These are phyloP conservation scores for Nannospalax galili DNA, from an alignment of 2,113 vertebrate species.

Conservation along the genomic window DNA sequence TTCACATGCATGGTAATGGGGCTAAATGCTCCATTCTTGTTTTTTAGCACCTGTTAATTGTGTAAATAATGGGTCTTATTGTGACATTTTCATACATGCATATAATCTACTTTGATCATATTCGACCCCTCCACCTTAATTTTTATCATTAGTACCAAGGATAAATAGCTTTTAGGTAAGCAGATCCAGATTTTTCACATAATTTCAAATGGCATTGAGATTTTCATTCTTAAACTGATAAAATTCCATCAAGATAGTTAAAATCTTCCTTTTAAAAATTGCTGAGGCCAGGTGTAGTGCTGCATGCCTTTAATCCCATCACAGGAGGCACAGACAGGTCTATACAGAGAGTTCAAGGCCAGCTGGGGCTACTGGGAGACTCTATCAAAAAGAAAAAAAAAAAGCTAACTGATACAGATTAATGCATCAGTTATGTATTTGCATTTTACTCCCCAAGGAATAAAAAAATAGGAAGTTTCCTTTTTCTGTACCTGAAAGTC, in stretches of 20 bases:
- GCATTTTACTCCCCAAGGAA: not conserved
- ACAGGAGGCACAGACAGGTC: no score
- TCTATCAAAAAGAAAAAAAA: not conserved
- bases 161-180: constrained; percentile 18
- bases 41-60: not conserved
- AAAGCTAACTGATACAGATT: not conserved
- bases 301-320: no score
- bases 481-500: not conserved
- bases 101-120: not conserved
- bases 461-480: not conserved
- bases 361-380: no score
- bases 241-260: constrained; percentile 25
- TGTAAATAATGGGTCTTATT: not conserved
- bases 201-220: constrained; percentile 11
- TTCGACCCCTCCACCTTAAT: not conserved
- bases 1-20: not conserved
- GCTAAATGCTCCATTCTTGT: not conserved
- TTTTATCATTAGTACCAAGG: constrained; percentile 38
- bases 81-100: not conserved
- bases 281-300: no score
- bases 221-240: constrained; percentile 29
- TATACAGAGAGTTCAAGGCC: no score
- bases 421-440: not conserved
- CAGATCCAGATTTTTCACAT: not conserved
- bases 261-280: not conserved